These are phyloP conservation scores for Ameiurus melas DNA, from an alignment of 2,113 vertebrate species.

Conservation along the genomic window DNA sequence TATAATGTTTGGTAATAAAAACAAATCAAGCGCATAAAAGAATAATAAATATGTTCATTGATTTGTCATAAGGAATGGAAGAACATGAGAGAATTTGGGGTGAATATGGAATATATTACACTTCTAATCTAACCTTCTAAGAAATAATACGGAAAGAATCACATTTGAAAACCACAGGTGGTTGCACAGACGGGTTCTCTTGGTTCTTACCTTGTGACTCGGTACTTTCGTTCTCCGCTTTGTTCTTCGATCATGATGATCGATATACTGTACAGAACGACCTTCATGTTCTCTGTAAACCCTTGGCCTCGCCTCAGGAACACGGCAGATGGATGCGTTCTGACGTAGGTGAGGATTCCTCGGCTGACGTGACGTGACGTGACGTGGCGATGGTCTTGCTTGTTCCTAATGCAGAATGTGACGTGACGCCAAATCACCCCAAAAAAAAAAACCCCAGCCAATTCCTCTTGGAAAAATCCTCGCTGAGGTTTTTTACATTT, in stretches of 20 bases:
- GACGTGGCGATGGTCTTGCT: neutral
- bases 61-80: neutral
- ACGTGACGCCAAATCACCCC: neutral
- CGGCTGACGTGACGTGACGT: neutral
- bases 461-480: neutral
- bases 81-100: neutral
- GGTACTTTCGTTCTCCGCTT: neutral
- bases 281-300: neutral
- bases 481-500: neutral
- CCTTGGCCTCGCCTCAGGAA: neutral
- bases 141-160: neutral
- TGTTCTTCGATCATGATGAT: slow-evolving; percentile 2
- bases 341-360: neutral
- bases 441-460: neutral
- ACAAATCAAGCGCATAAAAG: neutral
- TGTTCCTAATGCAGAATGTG: neutral
- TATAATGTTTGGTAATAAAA: neutral
- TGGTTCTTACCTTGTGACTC: neutral
- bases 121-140: neutral
- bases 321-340: neutral
- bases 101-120: neutral
- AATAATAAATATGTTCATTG: slow-evolving; percentile 14
- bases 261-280: neutral
- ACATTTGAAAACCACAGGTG: neutral
- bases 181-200: neutral